These are phyloP conservation scores for Agapornis roseicollis DNA, from an alignment of 2,113 vertebrate genomes.

Conservation along the genomic window DNA sequence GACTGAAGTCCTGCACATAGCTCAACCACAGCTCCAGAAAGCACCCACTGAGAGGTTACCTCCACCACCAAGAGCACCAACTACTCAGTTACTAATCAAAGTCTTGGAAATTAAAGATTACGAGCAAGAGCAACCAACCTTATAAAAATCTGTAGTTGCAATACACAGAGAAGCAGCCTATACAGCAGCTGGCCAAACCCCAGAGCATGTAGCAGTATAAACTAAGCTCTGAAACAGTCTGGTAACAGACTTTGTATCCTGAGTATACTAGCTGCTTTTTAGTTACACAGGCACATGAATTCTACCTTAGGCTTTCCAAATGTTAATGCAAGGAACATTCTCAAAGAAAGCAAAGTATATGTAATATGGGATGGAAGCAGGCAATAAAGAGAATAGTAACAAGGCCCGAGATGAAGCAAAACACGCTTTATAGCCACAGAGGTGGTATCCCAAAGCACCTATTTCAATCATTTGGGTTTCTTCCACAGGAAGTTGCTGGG, in stretches of 20 bases:
- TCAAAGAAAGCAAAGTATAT: not conserved
- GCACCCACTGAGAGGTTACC: not conserved
- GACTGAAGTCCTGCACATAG: not conserved
- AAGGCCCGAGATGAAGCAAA: not conserved
- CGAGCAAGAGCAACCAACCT: not conserved
- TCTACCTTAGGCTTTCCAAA: not conserved
- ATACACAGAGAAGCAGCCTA: not conserved
- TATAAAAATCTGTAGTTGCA: not conserved
- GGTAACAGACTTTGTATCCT: not conserved
- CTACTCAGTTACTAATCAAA: not conserved
- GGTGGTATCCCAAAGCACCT: not conserved
- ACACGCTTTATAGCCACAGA: not conserved
- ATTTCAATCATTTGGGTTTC: not conserved
- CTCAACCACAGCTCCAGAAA: not conserved
- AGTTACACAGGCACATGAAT: not conserved
- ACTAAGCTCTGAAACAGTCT: not conserved
- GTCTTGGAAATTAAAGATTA: not conserved
- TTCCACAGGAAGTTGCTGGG: not conserved
- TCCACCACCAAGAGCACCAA: not conserved
- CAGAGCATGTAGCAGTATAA: not conserved
- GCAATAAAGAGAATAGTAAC: not conserved
- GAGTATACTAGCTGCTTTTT: not conserved
- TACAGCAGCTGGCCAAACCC: not conserved
- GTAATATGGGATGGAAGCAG: not conserved
- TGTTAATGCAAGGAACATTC: not conserved